Evolutionary conservation across 2,888 invertebrate genomes (phyloP).

Genomic region (Cataglyphis altisquamis): DNA sequence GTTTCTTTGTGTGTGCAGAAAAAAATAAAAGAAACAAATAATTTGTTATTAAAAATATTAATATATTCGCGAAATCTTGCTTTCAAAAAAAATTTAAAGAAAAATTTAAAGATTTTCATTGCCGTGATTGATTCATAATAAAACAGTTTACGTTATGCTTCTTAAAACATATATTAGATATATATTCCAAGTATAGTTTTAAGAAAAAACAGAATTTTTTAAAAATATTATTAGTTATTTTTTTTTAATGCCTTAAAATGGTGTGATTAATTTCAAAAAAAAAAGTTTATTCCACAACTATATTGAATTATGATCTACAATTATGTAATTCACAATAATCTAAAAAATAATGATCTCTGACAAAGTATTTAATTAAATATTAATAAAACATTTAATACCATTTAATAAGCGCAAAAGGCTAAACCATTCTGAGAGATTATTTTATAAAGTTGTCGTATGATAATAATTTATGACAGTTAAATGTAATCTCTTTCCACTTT

Average conservation of each 20-base stretch:
- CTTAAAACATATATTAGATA: slow-evolving; percentile 19
- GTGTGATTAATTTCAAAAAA: slow-evolving; percentile 60
- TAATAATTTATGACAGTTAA: slow-evolving; percentile 23
- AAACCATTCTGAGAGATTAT: slow-evolving; percentile 17
- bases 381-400: slow-evolving; percentile 38
- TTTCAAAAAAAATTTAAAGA: slow-evolving; percentile 18
- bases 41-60: slow-evolving; percentile 15
- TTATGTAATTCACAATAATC: slow-evolving; percentile 40
- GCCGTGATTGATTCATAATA: neutral
- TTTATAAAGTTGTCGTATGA: slow-evolving; percentile 1
- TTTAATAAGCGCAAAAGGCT: slow-evolving; percentile 9
- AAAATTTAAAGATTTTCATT: slow-evolving; percentile 14
- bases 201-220: neutral
- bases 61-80: neutral
- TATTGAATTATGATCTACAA: slow-evolving; percentile 32
- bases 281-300: slow-evolving; percentile 34
- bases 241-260: slow-evolving; percentile 65
- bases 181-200: neutral
- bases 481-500: slow-evolving; percentile 73
- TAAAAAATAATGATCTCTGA: slow-evolving; percentile 31
- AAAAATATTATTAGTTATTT: slow-evolving; percentile 17
- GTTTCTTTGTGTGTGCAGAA: neutral
- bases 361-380: slow-evolving; percentile 39
- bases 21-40: slow-evolving; percentile 26
- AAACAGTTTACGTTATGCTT: slow-evolving; percentile 20